Conservation (phyloP, 2,888 invertebrate genomes). For the Buathra laborator region DNA sequence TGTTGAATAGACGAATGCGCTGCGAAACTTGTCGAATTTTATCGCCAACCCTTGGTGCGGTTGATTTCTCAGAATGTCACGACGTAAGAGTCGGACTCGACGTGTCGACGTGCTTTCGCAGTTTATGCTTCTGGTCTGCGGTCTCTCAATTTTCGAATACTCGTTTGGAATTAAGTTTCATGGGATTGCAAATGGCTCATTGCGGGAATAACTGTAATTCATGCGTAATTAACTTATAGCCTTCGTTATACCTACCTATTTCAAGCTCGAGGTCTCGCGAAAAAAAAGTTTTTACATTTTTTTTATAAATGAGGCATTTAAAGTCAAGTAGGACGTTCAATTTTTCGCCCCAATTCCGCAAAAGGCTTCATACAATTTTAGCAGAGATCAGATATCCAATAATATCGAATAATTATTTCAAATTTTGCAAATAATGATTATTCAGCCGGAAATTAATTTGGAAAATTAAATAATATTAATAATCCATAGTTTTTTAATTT, state of each 20-base stretch:
- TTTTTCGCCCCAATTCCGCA: background rate
- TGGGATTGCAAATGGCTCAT: background rate
- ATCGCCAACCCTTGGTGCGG: slow-evolving; percentile 2
- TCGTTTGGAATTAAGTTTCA: background rate
- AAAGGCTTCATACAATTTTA: no score
- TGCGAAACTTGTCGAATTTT: slow-evolving; percentile 36
- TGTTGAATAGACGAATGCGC: slow-evolving; percentile 49
- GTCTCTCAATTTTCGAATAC: background rate
- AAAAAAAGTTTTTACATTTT: background rate
- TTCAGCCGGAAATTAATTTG: no score
- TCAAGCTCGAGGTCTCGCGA: background rate
- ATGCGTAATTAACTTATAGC: background rate
- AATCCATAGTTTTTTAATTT: no score
- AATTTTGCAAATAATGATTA: no score
- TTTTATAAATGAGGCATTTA: background rate
- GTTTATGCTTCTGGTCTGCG: background rate
- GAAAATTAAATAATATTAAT: no score
- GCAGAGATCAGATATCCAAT: no score
- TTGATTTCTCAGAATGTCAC: background rate
- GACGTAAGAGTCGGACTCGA: background rate
- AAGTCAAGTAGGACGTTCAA: background rate
- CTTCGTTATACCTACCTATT: background rate
- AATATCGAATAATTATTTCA: no score
- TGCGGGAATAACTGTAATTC: background rate
- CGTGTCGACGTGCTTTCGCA: background rate